Conservation (phyloP, 1,140 invertebrate genomes). For the Trachelipus rathkii region DNA sequence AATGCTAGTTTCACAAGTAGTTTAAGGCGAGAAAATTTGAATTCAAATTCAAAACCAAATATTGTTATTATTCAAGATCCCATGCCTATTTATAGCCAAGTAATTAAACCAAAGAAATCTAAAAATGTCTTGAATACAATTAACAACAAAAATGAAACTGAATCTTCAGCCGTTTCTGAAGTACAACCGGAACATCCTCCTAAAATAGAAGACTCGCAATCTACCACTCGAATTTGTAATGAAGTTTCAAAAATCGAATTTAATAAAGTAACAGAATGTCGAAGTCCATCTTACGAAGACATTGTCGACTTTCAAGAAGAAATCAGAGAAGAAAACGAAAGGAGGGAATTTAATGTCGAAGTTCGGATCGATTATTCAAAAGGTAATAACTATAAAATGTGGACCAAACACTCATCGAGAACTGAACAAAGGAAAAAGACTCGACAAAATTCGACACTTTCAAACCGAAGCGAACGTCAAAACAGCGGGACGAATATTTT, state of each 20-base stretch:
- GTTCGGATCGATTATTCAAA: conserved; percentile 44
- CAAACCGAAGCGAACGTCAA: not conserved
- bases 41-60: not conserved
- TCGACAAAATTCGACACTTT: not conserved
- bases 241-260: not conserved
- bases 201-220: not conserved
- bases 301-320: conserved; percentile 36
- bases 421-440: not conserved
- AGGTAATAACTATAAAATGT: conserved; percentile 43
- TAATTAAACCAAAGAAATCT: conserved; percentile 26
- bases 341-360: conserved; percentile 40
- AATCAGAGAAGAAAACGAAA: conserved; percentile 26
- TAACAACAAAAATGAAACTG: not conserved
- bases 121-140: not conserved
- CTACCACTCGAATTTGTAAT: not conserved
- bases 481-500: conserved; percentile 27
- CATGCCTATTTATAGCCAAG: conserved; percentile 25
- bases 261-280: not conserved
- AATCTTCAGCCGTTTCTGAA: not conserved
- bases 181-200: not conserved
- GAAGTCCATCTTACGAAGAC: conserved; percentile 42
- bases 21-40: no score
- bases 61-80: not conserved
- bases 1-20: no score
- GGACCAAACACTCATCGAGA: conserved; percentile 26